Percentiles rank a stretch among this genome's conserved stretches.
Conservation (phyloP, 1,140 invertebrate genomes). For the Zaprionus tsacasi region DNA sequence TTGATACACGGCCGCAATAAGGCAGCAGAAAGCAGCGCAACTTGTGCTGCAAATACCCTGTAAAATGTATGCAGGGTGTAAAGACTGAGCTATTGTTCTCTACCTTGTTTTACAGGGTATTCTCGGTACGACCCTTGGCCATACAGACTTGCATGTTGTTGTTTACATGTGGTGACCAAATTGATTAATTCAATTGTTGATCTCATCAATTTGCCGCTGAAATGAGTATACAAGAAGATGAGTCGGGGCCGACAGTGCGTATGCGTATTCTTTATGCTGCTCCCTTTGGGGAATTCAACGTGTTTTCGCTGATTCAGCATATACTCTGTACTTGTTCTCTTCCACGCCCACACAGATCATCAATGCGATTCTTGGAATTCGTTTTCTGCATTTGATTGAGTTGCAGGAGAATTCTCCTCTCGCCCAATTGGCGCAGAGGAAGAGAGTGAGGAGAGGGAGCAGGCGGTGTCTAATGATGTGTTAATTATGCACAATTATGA, state of each 20-base stretch:
- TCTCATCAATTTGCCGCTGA: constrained; percentile 45
- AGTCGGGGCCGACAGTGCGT: constrained; percentile 17
- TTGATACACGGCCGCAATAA: constrained; percentile 39
- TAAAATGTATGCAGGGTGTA: not conserved
- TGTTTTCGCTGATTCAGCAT: not conserved
- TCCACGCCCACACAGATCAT: not conserved
- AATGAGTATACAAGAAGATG: too few species aligned
- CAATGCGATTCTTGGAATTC: not conserved
- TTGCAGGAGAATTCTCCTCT: not conserved
- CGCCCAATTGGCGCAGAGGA: too few species aligned
- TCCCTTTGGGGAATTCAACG: not conserved
- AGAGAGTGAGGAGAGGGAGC: too few species aligned
- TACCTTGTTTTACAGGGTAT: not conserved
- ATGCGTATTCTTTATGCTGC: constrained; percentile 19
- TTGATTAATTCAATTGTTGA: constrained; percentile 65
- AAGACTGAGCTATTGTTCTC: too few species aligned
- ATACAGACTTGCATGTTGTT: not conserved
- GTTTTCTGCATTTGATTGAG: constrained; percentile 14
- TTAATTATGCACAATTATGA: constrained; percentile 65
- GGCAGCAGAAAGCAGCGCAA: not conserved
- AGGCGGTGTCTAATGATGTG: constrained; percentile 51
- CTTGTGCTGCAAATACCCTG: not conserved
- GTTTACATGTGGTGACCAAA: constrained; percentile 20
- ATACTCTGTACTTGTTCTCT: too few species aligned
- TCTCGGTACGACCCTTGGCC: not conserved